Base-by-base conservation (phyloP, 2,888 invertebrate species). In the Polydrusus pterygomalis region DNA sequence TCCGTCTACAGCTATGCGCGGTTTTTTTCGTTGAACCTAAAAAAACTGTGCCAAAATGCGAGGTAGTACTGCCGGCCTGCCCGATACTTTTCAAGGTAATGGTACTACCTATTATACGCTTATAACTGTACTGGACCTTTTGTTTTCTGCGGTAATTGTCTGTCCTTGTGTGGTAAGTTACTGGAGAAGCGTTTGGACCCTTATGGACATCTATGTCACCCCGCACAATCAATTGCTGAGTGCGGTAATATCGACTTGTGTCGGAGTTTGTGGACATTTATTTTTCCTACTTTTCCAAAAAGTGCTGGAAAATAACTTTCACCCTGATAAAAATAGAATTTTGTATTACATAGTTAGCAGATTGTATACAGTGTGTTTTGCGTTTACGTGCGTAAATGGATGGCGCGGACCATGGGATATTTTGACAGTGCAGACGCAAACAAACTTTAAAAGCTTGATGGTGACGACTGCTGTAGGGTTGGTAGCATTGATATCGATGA, bases 371-470 rank as follows among this genome's bases (percentile, higher is more conserved):
- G 90, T 90, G 77, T 85, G 93, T 79, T 96, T 94, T 84, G 95
- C 93, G 9, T 91, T 94, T 81, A 92, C 94, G 78, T 96, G 96
- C 86, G 95, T 96, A 54, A 96, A 95, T 84, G 94, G 94, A 76
- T 97, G 96, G 96, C 90, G 96, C 9, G 96, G 96, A 0, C 92
- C 93, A 56, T 97, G 96, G 96, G 90, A 90, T 81, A 88, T 92
- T 63, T 89, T 96, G 82, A 95, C 96, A 84, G 89, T 92, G 85
- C 92, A 93, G 82, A 93, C 93, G 45, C 92, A 91, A 51, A 89
- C 88, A 81, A 90, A 89, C 84, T 17, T 82, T 17, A 89, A 87
- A 68, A 89, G 88, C 74, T 90, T 92, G 79, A 89, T 94, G 75
- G 88, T 91, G 75, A 92, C 93, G 0, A 92, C 93, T 10, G 87